Evolutionary conservation across 2,888 invertebrate species (phyloP).

Genomic region (Druceiella hillmani): DNA sequence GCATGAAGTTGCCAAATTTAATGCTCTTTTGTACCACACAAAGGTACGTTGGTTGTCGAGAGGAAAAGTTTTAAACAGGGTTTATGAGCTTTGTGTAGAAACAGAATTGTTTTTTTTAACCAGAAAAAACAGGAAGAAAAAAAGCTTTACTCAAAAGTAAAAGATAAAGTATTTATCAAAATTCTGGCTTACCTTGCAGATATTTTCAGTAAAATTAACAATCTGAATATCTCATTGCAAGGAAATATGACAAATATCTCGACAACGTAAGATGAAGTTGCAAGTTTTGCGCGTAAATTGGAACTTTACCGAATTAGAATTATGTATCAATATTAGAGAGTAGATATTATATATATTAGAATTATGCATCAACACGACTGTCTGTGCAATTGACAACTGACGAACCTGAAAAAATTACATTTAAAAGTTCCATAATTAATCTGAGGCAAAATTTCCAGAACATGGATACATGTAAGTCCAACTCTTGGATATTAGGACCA

Average conservation of each 20-base stretch:
- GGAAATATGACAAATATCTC: slow-evolving; percentile 17
- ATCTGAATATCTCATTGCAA: slow-evolving; percentile 14
- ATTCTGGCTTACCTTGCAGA: slow-evolving; percentile 15
- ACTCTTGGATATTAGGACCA: slow-evolving; percentile 20
- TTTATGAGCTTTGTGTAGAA: slow-evolving; percentile 17
- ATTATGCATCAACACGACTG: slow-evolving; percentile 23
- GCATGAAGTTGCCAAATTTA: slow-evolving; percentile 10
- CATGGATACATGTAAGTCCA: slow-evolving; percentile 18
- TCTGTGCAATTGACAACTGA: slow-evolving; percentile 21
- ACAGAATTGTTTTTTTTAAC: too few relatives aligned
- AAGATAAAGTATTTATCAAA: slow-evolving; percentile 14
- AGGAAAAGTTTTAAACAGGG: slow-evolving; percentile 19
- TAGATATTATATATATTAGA: too few relatives aligned
- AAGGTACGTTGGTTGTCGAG: slow-evolving; percentile 12
- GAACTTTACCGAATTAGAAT: slow-evolving; percentile 24
- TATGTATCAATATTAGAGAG: slow-evolving; percentile 23
- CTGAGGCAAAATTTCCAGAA: slow-evolving; percentile 22
- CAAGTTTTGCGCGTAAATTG: slow-evolving; percentile 21
- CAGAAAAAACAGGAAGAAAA: too few relatives aligned
- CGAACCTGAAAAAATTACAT: slow-evolving; percentile 21
- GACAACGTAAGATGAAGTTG: slow-evolving; percentile 15
- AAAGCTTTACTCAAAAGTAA: slow-evolving; percentile 14
- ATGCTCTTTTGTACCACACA: slow-evolving; percentile 12
- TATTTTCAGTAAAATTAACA: slow-evolving; percentile 13
- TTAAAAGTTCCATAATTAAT: slow-evolving; percentile 22